phyloP scores from a whole-genome alignment of 2,797 vertebrate genomes.

The Lepus oiostolus region DNA sequence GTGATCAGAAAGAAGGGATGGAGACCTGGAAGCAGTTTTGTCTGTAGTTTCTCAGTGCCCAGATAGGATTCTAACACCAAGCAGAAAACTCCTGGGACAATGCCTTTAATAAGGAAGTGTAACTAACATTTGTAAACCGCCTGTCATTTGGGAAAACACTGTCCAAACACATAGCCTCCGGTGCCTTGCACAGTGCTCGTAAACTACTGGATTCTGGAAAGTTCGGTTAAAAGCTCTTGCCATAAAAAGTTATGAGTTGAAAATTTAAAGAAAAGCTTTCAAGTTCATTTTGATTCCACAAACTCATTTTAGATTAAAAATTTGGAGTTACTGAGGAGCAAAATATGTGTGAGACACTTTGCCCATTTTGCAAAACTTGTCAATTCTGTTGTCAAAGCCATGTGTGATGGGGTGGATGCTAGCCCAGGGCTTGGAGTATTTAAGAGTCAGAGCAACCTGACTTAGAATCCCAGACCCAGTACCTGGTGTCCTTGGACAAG shows the following conservation, averaged over 20 bases:
- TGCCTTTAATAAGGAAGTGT: neutral
- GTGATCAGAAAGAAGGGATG: neutral
- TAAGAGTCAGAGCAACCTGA: neutral
- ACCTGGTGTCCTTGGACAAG: neutral
- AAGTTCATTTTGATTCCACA: neutral
- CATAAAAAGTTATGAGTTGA: neutral
- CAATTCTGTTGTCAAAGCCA: neutral
- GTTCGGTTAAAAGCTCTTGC: neutral
- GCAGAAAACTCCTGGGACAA: neutral
- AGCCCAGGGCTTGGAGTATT: neutral
- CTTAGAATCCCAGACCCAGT: neutral
- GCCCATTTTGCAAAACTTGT: neutral
- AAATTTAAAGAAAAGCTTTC: neutral
- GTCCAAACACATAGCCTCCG: neutral
- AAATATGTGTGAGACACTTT: neutral
- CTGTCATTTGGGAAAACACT: neutral
- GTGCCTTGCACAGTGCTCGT: neutral
- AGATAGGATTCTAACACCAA: neutral
- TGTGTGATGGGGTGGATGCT: neutral
- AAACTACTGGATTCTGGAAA: neutral
- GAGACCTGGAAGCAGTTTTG: neutral
- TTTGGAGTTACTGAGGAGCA: neutral
- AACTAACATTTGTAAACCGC: conserved; percentile 30
- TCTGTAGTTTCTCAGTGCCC: neutral
- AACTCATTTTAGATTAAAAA: neutral